Evolutionary conservation across 37 sponge, comb jelly and placozoan genomes (phyloP).

Genomic region (Halichondria panicea): DNA sequence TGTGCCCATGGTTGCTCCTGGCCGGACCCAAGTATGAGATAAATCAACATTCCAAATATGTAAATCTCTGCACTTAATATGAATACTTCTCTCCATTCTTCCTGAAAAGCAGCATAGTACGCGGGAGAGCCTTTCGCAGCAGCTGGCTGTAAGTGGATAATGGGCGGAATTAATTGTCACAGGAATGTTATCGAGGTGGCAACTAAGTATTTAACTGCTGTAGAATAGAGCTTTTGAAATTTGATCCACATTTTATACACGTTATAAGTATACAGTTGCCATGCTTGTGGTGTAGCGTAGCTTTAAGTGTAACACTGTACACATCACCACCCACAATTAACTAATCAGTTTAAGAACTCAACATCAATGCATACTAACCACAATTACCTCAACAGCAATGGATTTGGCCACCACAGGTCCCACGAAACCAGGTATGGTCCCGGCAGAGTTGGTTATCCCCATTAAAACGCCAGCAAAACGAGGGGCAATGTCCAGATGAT

Average conservation of each 20-base stretch:
- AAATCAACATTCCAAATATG: conserved; percentile 60
- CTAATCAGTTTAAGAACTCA: too few species aligned
- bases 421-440: conserved; percentile 82
- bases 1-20: conserved; percentile 77
- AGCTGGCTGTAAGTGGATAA: conserved; percentile 12
- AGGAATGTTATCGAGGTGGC: too few species aligned
- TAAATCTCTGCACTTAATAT: conserved; percentile 77
- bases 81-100: conserved; percentile 89
- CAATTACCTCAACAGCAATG: conserved; percentile 67
- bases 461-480: conserved; percentile 83
- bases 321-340: too few species aligned
- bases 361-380: too few species aligned
- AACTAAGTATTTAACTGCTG: too few species aligned
- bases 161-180: too few species aligned
- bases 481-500: conserved; percentile 90
- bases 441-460: conserved; percentile 83
- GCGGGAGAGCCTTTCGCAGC: conserved; percentile 10
- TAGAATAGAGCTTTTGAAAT: too few species aligned
- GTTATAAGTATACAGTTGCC: too few species aligned
- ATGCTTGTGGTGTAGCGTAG: too few species aligned
- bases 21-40: conserved; percentile 68
- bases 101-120: conserved; percentile 6
- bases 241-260: too few species aligned
- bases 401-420: conserved; percentile 78
- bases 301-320: too few species aligned